phyloP scores from a whole-genome alignment of 2,113 vertebrate species.

The Syngnathus floridae region DNA sequence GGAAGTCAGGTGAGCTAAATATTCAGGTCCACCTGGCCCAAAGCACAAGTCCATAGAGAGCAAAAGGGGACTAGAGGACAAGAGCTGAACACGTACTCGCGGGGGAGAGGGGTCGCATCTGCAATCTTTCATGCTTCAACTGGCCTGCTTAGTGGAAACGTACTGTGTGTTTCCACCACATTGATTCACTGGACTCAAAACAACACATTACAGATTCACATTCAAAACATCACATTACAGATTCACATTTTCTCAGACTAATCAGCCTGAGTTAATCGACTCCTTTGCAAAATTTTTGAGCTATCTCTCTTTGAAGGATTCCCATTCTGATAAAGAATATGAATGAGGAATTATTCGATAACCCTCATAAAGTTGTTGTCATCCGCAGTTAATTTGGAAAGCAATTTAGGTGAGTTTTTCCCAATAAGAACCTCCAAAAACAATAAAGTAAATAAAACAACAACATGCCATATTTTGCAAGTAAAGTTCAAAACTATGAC shows the following conservation, averaged over 20 bases:
- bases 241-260: constrained; percentile 6
- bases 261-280: not conserved
- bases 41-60: constrained; percentile 15
- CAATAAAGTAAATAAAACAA: not conserved
- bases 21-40: constrained; percentile 8
- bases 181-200: constrained; percentile 1
- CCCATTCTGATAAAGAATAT: not conserved
- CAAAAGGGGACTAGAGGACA: constrained; percentile 10
- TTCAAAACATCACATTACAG: not conserved
- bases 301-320: not conserved
- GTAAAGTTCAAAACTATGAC: not conserved
- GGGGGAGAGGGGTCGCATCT: constrained; percentile 35
- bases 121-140: constrained; percentile 40
- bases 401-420: too few species aligned
- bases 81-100: constrained; percentile 12
- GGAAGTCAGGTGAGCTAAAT: constrained; percentile 8
- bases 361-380: not conserved
- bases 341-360: not conserved
- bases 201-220: not conserved
- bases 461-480: not conserved
- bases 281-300: not conserved
- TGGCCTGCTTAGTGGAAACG: constrained; percentile 21
- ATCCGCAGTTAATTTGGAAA: not conserved
- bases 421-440: too few species aligned
- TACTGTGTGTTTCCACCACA: constrained; percentile 1